A percentile compares a stretch with the other conserved stretches of the same genome.
These are phyloP conservation scores for Corvus cornix DNA, from an alignment of 2,113 vertebrate genomes.

Conservation along the genomic window DNA sequence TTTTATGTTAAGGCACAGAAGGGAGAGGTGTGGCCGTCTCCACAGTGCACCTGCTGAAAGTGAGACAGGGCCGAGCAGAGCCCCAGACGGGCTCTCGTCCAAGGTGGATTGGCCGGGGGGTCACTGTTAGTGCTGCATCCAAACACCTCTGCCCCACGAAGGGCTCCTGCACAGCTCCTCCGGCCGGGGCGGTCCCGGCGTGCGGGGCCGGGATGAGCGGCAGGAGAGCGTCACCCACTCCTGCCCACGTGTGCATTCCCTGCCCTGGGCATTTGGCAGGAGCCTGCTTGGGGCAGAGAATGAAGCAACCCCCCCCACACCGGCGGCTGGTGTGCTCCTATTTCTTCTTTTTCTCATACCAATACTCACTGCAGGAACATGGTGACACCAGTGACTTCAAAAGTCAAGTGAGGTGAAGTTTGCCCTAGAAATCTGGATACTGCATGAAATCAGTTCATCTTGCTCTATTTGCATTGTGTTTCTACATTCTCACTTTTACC, in stretches of 20 bases:
- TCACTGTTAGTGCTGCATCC: fast-evolving
- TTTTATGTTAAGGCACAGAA: neutral
- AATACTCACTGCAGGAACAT: neutral
- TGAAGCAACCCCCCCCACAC: neutral
- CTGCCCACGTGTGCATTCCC: neutral
- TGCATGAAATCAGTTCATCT: neutral
- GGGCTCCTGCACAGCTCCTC: neutral
- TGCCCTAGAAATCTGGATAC: neutral
- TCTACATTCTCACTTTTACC: neutral
- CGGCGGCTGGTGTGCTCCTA: neutral
- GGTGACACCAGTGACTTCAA: neutral
- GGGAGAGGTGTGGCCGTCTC: neutral
- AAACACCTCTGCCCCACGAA: fast-evolving
- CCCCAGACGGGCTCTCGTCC: fast-evolving
- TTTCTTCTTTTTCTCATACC: neutral
- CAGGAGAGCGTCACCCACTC: neutral
- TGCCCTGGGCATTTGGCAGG: neutral
- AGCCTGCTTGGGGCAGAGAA: neutral
- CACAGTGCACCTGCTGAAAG: neutral
- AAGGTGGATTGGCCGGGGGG: fast-evolving
- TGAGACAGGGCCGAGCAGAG: neutral
- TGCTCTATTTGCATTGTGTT: neutral
- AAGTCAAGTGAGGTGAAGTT: neutral
- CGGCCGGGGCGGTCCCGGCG: neutral
- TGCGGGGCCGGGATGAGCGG: neutral